These are phyloP conservation scores for Cerastis rubricosa DNA, from an alignment of 2,888 invertebrate genomes.

Conservation along the genomic window DNA sequence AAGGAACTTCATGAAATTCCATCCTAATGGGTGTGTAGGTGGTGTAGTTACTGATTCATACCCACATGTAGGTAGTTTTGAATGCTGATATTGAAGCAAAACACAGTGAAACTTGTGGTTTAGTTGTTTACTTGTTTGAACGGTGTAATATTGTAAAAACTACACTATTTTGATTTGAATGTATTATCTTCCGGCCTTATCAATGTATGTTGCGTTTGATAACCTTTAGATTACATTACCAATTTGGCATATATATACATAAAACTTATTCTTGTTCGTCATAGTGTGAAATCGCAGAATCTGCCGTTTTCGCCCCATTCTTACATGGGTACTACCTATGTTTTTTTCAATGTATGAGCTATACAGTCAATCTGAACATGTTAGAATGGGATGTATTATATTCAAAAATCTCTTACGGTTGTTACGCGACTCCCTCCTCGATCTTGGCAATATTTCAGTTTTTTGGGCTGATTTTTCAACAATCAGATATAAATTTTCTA, in stretches of 20 bases:
- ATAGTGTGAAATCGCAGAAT: conserved; percentile 2
- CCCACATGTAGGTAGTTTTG: conserved; percentile 27
- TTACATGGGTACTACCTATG: neutral
- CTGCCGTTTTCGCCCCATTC: neutral
- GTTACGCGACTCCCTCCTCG: neutral
- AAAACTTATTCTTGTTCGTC: conserved; percentile 3
- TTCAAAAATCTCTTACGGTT: neutral
- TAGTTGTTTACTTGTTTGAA: conserved; percentile 30
- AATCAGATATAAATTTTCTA: neutral
- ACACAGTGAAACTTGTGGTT: conserved; percentile 21
- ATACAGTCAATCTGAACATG: neutral
- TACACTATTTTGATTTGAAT: conserved; percentile 32
- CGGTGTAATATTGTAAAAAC: neutral
- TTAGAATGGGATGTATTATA: neutral
- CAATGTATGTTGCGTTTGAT: conserved; percentile 43
- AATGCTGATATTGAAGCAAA: conserved; percentile 42
- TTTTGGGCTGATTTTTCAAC: neutral
- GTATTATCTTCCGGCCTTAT: conserved; percentile 25
- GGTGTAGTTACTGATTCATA: conserved; percentile 41
- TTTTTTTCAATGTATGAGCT: neutral
- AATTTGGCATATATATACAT: conserved; percentile 29
- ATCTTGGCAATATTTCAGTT: neutral
- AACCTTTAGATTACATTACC: conserved; percentile 46
- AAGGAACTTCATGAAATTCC: conserved; percentile 43
- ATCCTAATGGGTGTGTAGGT: conserved; percentile 41